Percentiles rank a stretch among this genome's conserved stretches.
These are phyloP conservation scores for Scaptomyza caliginosa DNA, from an alignment of 2,888 invertebrate genomes.

Conservation along the genomic window DNA sequence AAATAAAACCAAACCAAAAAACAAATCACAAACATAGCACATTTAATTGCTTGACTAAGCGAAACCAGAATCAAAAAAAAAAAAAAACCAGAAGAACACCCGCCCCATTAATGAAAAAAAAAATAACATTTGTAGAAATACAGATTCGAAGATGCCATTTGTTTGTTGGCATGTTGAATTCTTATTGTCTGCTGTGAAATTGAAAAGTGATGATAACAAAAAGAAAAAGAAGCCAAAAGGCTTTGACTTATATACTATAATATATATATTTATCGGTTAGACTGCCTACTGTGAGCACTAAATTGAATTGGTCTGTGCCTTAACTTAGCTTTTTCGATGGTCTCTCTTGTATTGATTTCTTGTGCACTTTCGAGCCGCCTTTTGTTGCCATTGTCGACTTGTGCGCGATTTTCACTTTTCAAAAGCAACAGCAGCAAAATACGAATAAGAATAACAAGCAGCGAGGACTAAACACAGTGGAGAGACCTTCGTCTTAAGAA, in stretches of 20 bases:
- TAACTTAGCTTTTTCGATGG: conserved; percentile 41
- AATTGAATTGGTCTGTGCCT: conserved; percentile 28
- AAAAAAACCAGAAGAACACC: conserved; percentile 2
- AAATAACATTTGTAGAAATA: conserved; percentile 28
- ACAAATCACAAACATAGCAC: conserved; percentile 11
- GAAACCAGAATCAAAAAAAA: conserved; percentile 19
- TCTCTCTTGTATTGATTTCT: conserved; percentile 70
- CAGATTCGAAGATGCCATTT: conserved; percentile 24
- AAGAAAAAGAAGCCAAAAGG: conserved; percentile 56
- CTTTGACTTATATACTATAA: conserved; percentile 20
- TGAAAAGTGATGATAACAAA: conserved; percentile 80
- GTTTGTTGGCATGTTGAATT: conserved; percentile 28
- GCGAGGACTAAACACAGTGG: conserved; percentile 13
- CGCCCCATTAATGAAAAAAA: conserved; percentile 32
- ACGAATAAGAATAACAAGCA: conserved; percentile 14
- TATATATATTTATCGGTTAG: conserved; percentile 20
- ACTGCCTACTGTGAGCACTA: conserved; percentile 73
- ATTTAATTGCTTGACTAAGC: conserved; percentile 63
- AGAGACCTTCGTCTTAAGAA: conserved; percentile 74
- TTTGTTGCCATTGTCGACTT: conserved; percentile 53
- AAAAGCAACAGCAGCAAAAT: conserved; percentile 35
- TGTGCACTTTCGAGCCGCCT: conserved; percentile 56
- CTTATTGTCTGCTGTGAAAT: conserved; percentile 80
- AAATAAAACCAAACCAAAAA: background rate
- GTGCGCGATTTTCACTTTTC: conserved; percentile 76